Conservation (phyloP, 2,888 invertebrate species). For the Iselma pallidipennis region DNA sequence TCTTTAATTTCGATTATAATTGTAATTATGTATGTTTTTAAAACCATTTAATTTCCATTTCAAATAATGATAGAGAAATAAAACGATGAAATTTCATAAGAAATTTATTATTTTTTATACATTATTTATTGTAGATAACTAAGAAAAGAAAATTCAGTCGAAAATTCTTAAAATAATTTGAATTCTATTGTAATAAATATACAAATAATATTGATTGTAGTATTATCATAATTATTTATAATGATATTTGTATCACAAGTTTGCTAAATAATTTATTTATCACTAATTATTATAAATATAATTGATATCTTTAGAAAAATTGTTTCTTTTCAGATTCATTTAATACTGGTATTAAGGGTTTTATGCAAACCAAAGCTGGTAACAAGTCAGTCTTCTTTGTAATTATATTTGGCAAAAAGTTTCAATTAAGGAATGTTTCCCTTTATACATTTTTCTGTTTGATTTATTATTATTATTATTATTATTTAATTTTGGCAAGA, state of each 20-base stretch:
- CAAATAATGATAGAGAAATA: too few species aligned
- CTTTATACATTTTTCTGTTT: too few species aligned
- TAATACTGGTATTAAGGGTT: too few species aligned
- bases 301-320: not conserved
- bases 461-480: too few species aligned
- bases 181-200: not conserved
- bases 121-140: not conserved
- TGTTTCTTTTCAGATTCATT: not conserved
- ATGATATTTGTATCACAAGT: not conserved
- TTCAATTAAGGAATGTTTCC: not conserved
- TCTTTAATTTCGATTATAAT: too few species aligned
- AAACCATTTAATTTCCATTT: too few species aligned
- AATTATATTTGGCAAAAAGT: not conserved
- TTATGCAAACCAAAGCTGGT: not conserved
- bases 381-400: not conserved
- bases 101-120: too few species aligned
- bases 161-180: not conserved
- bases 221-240: not conserved
- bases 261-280: not conserved
- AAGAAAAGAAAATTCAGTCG: not conserved
- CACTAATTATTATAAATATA: not conserved
- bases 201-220: not conserved
- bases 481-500: not conserved
- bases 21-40: too few species aligned
- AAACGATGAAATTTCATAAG: too few species aligned